phyloP scores from a whole-genome alignment of 2,888 invertebrate genomes.

The Hydropsyche betteni region DNA sequence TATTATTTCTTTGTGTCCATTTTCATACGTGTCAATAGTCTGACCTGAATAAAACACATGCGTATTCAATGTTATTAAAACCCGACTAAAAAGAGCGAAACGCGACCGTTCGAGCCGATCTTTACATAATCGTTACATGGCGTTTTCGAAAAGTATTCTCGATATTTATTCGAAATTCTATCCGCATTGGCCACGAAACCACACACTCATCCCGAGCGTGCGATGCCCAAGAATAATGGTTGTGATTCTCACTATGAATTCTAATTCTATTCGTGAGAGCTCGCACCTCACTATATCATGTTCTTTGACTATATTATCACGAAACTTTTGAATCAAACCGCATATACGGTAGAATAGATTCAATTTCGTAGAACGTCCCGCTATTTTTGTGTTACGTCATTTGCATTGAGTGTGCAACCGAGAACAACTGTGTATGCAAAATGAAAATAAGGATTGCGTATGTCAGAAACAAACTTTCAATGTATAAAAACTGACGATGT shows the following conservation, averaged over 20 bases:
- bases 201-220: conserved; percentile 9
- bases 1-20: conserved; percentile 19
- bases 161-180: conserved; percentile 22
- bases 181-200: conserved; percentile 9
- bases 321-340: conserved; percentile 14
- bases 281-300: conserved; percentile 15
- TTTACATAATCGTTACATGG: conserved; percentile 19
- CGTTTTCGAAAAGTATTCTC: conserved; percentile 1
- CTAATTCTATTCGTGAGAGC: conserved; percentile 22
- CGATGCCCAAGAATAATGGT: conserved; percentile 19
- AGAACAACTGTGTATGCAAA: not conserved
- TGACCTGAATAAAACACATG: conserved; percentile 10
- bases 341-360: not conserved
- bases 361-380: not conserved
- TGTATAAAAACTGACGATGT: not conserved
- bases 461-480: not conserved
- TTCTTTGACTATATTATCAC: not conserved
- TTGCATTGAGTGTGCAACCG: not conserved
- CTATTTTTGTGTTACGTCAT: conserved; percentile 4
- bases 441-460: conserved; percentile 20
- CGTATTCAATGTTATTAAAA: conserved; percentile 1
- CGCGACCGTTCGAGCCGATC: too few species aligned
- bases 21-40: conserved; percentile 19
- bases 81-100: not conserved
- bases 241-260: conserved; percentile 30